Evolutionary conservation across 1,140 invertebrate species (phyloP).

Genomic region (Dermatophagoides farinae): DNA sequence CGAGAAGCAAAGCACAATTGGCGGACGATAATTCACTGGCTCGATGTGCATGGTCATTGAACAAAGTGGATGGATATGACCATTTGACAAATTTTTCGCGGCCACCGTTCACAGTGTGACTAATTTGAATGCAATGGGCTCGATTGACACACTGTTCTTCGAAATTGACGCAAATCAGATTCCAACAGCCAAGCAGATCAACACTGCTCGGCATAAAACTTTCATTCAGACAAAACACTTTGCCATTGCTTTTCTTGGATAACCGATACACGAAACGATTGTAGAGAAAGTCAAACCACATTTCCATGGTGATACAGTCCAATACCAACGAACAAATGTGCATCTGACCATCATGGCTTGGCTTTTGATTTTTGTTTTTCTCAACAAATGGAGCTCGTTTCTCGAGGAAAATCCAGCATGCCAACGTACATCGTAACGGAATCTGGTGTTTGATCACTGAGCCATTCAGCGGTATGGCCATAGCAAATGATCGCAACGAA

Average conservation of each 20-base stretch:
- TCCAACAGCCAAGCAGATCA: conserved; percentile 1
- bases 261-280: not conserved
- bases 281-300: conserved; percentile 8
- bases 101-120: not conserved
- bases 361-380: not conserved
- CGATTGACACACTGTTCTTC: not conserved
- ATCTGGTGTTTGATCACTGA: too few species aligned
- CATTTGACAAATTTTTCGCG: conserved; percentile 1
- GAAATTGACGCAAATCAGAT: conserved; percentile 10
- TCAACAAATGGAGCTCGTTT: conserved; percentile 1
- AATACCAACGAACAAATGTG: conserved; percentile 11
- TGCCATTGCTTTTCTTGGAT: not conserved
- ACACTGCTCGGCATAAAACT: not conserved
- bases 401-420: not conserved
- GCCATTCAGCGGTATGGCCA: not conserved
- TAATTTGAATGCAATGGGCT: not conserved
- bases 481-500: not conserved
- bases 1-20: not conserved
- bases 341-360: not conserved
- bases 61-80: not conserved
- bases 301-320: conserved; percentile 1
- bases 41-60: not conserved
- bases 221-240: not conserved
- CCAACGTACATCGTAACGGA: not conserved
- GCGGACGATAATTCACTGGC: not conserved